A percentile compares a stretch with the other conserved stretches of the same genome.
Conservation (phyloP, 2,797 vertebrate species). For the Huso huso region DNA sequence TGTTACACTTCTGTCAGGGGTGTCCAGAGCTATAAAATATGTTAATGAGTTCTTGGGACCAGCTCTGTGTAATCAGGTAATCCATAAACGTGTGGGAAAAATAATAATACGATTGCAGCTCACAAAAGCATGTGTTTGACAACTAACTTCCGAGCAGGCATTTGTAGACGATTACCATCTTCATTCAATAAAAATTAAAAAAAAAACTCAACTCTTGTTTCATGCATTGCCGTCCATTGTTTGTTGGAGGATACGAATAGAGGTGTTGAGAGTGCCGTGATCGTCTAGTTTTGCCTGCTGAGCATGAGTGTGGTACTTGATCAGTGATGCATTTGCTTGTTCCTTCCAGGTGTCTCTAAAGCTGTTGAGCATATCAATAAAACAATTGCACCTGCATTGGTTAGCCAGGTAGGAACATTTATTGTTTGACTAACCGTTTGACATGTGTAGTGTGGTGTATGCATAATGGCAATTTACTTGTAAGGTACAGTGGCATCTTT, state of each 20-base stretch:
- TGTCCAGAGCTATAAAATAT: slow-evolving; percentile 73
- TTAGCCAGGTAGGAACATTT: slow-evolving; percentile 75
- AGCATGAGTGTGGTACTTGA: slow-evolving; percentile 52
- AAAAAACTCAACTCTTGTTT: not conserved
- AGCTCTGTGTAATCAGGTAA: slow-evolving; percentile 70
- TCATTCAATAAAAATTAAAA: not conserved
- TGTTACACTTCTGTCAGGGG: slow-evolving; percentile 69
- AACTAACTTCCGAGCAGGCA: slow-evolving; percentile 47
- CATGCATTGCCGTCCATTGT: not conserved
- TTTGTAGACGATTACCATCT: slow-evolving; percentile 33
- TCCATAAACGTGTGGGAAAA: not conserved
- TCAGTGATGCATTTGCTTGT: slow-evolving; percentile 55
- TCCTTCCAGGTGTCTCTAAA: slow-evolving; percentile 82
- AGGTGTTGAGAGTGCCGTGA: slow-evolving; percentile 30
- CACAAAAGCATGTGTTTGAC: slow-evolving; percentile 56
- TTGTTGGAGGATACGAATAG: not conserved
- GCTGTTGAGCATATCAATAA: slow-evolving; percentile 92
- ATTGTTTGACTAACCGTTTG: slow-evolving; percentile 34
- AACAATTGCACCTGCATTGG: slow-evolving; percentile 79
- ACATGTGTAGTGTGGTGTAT: not conserved
- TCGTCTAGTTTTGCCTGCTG: slow-evolving; percentile 57
- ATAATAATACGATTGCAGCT: slow-evolving; percentile 1
- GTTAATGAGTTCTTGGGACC: slow-evolving; percentile 67
- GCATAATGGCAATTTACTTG: not conserved
- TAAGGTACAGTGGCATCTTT: not conserved